Percentiles rank a stretch among this genome's conserved stretches.
phyloP scores from a whole-genome alignment of 1,140 invertebrate species.

The Eciton burchellii region DNA sequence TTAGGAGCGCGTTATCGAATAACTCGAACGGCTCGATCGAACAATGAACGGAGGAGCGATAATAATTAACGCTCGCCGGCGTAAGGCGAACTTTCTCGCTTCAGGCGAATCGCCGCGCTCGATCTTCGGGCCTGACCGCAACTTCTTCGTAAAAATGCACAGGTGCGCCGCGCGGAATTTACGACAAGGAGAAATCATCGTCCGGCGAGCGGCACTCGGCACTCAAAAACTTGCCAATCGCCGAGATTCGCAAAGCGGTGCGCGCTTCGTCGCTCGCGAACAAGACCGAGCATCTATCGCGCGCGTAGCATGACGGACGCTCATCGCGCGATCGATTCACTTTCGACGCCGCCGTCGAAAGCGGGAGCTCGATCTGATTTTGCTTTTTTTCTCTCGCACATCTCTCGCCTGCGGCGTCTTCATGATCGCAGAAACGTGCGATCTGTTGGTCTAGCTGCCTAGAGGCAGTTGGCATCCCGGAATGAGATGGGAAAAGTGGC shows the following conservation, averaged over 20 bases:
- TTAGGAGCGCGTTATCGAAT: background rate
- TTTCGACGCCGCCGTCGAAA: slow-evolving; percentile 3
- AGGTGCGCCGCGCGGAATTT: too few relatives aligned
- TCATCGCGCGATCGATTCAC: background rate
- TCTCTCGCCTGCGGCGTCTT: background rate
- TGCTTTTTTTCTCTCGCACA: too few relatives aligned
- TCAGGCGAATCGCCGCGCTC: background rate
- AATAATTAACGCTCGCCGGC: background rate
- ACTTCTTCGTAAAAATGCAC: background rate
- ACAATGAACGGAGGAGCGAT: background rate
- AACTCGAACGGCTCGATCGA: background rate
- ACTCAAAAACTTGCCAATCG: too few relatives aligned
- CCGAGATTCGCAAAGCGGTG: too few relatives aligned
- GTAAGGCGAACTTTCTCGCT: background rate
- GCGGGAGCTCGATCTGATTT: background rate
- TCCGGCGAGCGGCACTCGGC: background rate
- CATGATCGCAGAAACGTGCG: too few relatives aligned
- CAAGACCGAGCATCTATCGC: background rate
- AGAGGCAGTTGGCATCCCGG: too few relatives aligned
- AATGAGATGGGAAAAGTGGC: too few relatives aligned
- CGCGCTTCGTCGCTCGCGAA: background rate
- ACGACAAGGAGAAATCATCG: background rate
- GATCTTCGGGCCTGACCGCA: background rate
- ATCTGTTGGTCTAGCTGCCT: too few relatives aligned
- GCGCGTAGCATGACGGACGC: background rate